Evolutionary conservation across 1,140 invertebrate genomes (phyloP).

Genomic region (Helicoverpa armigera): DNA sequence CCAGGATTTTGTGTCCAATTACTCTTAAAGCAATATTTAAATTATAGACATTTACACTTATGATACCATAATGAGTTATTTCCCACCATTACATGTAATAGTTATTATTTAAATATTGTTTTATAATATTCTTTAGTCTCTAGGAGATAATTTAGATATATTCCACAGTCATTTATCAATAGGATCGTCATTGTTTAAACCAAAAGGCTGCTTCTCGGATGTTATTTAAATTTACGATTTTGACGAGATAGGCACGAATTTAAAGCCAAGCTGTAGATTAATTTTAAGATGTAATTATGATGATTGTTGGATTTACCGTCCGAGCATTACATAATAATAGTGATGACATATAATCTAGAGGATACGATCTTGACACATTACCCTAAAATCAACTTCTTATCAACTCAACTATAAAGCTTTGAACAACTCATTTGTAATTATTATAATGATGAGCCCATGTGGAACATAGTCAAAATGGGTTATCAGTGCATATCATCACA

Average conservation of each 20-base stretch:
- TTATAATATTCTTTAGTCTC: conserved; percentile 76
- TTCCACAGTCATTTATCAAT: conserved; percentile 85
- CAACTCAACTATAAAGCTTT: conserved; percentile 71
- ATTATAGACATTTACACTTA: conserved; percentile 73
- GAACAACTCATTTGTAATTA: conserved; percentile 68
- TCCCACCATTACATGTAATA: conserved; percentile 82
- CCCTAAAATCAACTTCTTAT: conserved; percentile 76
- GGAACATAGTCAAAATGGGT: conserved; percentile 78
- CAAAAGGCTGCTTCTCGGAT: conserved; percentile 85
- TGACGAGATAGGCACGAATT: conserved; percentile 84
- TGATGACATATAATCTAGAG: conserved; percentile 80
- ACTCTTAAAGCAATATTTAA: conserved; percentile 82
- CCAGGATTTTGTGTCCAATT: conserved; percentile 67
- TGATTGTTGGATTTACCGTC: conserved; percentile 84
- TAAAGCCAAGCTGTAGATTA: conserved; percentile 84
- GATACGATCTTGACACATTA: conserved; percentile 76
- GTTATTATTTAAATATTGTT: conserved; percentile 84
- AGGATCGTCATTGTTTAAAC: conserved; percentile 79
- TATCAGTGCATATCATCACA: conserved; percentile 87
- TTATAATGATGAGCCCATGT: conserved; percentile 71
- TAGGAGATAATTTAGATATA: conserved; percentile 77
- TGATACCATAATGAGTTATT: conserved; percentile 71
- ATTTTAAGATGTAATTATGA: conserved; percentile 83
- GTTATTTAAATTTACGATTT: conserved; percentile 79
- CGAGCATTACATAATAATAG: conserved; percentile 83